A percentile compares a stretch with the other conserved stretches of the same genome.
Conservation (phyloP, 2,113 vertebrate species). For the Hippocampus barbouri region DNA sequence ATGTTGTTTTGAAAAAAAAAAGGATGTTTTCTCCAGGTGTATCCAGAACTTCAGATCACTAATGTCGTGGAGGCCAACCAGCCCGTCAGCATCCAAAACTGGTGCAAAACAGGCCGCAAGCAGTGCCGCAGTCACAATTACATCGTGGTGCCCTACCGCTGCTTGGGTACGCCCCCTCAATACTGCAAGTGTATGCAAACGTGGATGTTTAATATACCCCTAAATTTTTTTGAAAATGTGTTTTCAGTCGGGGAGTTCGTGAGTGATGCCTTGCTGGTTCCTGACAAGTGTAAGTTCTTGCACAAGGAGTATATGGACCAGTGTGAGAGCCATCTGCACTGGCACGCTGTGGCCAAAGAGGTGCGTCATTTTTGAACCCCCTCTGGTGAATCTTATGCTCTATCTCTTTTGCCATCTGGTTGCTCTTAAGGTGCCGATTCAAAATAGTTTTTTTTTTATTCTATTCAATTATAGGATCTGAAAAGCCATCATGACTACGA, state of each 20-base stretch:
- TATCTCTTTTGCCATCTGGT: neutral
- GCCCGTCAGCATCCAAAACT: constrained; percentile 91
- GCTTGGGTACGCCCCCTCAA: constrained; percentile 80
- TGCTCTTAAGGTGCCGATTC: neutral
- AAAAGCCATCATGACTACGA: neutral
- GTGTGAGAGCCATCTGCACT: constrained; percentile 96
- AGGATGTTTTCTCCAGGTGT: constrained; percentile 73
- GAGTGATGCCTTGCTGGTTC: constrained; percentile 93
- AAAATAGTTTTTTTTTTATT: too few species aligned
- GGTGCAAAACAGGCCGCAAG: constrained; percentile 89
- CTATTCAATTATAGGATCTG: neutral
- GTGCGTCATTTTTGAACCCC: constrained; percentile 54
- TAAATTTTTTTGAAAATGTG: constrained; percentile 3
- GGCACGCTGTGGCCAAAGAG: constrained; percentile 98
- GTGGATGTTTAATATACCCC: neutral
- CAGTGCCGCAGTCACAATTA: constrained; percentile 86
- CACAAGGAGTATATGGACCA: constrained; percentile 96
- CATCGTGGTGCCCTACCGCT: constrained; percentile 96
- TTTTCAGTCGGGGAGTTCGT: constrained; percentile 93
- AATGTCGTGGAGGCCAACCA: constrained; percentile 98
- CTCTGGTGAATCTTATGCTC: neutral
- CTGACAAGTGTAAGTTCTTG: constrained; percentile 96
- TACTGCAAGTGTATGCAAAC: neutral
- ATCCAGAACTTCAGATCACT: constrained; percentile 93
- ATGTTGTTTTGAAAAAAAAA: neutral